Evolutionary conservation across 2,113 vertebrate genomes (phyloP).

Genomic region (Percopsis transmontana): DNA sequence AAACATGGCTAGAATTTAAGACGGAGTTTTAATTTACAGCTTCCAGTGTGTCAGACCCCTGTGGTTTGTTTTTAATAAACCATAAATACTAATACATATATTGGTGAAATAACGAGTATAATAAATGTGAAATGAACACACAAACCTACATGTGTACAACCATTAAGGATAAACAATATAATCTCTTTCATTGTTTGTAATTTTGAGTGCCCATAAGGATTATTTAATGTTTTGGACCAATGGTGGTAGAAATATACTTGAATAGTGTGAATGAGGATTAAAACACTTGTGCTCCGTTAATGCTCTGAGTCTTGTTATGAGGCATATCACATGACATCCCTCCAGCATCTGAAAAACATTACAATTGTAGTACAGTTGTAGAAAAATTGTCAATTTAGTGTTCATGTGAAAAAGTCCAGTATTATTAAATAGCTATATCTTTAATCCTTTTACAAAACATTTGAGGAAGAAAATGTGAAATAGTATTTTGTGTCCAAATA

Average conservation of each 20-base stretch:
- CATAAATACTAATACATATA: slow-evolving; percentile 68
- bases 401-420: background rate
- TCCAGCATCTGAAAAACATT: slow-evolving; percentile 5
- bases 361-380: background rate
- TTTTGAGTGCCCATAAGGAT: slow-evolving; percentile 28
- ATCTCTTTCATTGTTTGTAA: background rate
- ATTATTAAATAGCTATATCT: background rate
- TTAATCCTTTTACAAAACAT: too few relatives aligned
- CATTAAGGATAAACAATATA: slow-evolving; percentile 16
- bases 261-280: slow-evolving; percentile 8
- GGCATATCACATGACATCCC: background rate
- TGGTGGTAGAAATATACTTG: slow-evolving; percentile 20
- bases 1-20: slow-evolving; percentile 10
- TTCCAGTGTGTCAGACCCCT: slow-evolving; percentile 84
- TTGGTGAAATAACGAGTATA: slow-evolving; percentile 57
- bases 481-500: too few relatives aligned
- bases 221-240: slow-evolving; percentile 10
- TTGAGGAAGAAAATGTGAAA: too few relatives aligned
- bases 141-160: background rate
- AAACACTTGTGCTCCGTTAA: background rate
- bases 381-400: background rate
- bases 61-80: slow-evolving; percentile 66
- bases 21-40: slow-evolving; percentile 38
- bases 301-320: background rate
- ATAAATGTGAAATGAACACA: slow-evolving; percentile 27